These are phyloP conservation scores for Drosophila asahinai DNA, from an alignment of 1,140 invertebrate genomes.

Conservation along the genomic window DNA sequence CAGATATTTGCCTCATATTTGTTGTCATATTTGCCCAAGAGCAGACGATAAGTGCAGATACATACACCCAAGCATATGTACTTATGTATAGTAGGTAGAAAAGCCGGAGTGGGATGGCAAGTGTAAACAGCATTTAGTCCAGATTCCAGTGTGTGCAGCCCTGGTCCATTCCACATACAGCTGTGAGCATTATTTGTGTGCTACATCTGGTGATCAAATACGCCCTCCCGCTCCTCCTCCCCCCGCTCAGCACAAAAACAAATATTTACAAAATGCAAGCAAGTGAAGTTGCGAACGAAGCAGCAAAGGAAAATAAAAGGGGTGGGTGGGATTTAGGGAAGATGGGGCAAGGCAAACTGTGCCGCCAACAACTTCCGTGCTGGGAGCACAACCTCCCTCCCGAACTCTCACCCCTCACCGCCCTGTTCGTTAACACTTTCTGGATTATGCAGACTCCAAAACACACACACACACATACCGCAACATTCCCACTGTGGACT, in stretches of 20 bases:
- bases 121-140: constrained; percentile 29
- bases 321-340: not conserved
- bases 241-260: constrained; percentile 27
- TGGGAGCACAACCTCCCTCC: constrained; percentile 6
- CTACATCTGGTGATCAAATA: constrained; percentile 71
- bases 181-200: constrained; percentile 63
- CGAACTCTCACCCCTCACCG: not conserved
- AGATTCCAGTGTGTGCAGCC: constrained; percentile 23
- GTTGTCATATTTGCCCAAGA: constrained; percentile 16
- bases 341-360: constrained; percentile 58
- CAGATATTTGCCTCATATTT: constrained; percentile 19
- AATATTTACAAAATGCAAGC: constrained; percentile 67
- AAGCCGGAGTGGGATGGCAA: constrained; percentile 4
- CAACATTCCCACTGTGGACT: constrained; percentile 12
- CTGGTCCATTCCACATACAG: constrained; percentile 35
- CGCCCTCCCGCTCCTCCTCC: constrained; percentile 32
- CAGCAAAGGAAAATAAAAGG: constrained; percentile 30
- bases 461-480: not conserved
- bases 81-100: not conserved
- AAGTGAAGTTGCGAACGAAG: constrained; percentile 33
- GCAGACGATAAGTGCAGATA: constrained; percentile 20
- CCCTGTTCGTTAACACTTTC: constrained; percentile 61
- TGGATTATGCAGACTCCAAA: constrained; percentile 59
- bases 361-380: constrained; percentile 70
- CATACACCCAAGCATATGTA: not conserved